Evolutionary conservation across 2,797 vertebrate genomes (phyloP).

Genomic region (Acanthornis magna): DNA sequence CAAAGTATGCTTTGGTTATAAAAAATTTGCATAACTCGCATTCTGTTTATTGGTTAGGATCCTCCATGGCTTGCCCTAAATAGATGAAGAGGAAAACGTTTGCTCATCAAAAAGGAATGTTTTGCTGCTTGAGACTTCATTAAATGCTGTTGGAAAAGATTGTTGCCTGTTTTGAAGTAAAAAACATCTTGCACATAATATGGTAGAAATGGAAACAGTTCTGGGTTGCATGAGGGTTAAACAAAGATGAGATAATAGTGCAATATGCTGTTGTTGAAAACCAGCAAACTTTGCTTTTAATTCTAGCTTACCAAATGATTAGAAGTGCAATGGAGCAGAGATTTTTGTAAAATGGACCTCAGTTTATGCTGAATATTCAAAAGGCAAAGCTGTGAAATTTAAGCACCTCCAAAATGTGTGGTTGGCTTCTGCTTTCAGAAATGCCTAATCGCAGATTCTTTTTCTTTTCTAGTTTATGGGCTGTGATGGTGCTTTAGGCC

Average conservation of each 20-base stretch:
- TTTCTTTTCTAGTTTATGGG: conserved; percentile 15
- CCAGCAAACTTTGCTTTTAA: neutral
- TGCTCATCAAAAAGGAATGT: neutral
- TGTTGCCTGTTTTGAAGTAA: neutral
- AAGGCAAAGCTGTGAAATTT: conserved; percentile 11
- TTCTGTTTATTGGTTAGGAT: neutral
- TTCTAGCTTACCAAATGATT: neutral
- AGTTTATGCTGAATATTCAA: conserved; percentile 15
- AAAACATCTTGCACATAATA: neutral
- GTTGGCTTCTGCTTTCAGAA: neutral
- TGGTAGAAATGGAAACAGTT: neutral
- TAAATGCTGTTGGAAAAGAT: neutral
- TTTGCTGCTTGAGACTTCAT: neutral
- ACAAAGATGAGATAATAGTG: neutral
- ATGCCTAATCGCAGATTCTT: neutral
- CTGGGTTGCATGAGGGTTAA: neutral
- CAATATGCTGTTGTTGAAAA: neutral
- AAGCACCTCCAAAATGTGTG: neutral
- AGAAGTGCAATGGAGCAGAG: conserved; percentile 13
- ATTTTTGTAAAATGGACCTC: conserved; percentile 8
- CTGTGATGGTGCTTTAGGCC: conserved; percentile 6
- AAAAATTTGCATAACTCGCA: neutral
- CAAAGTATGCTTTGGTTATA: neutral
- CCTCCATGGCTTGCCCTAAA: neutral
- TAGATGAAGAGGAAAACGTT: neutral